A percentile compares a stretch with the other conserved stretches of the same genome.
phyloP scores from a whole-genome alignment of 2,797 vertebrate genomes.

The Neomorphus geoffroyi region DNA sequence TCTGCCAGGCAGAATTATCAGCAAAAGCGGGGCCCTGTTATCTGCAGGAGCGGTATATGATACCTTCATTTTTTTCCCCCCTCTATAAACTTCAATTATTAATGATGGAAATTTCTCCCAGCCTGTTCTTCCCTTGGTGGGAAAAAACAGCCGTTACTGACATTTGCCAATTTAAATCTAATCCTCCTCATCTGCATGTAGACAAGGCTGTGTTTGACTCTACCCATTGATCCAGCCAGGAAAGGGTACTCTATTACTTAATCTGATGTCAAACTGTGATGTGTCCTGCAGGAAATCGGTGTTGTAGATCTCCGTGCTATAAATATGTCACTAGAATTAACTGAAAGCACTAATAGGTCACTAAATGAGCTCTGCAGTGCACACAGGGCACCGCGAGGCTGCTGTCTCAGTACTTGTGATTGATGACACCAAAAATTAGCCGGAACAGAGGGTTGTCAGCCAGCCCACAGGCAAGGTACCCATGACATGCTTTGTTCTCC shows the following conservation, averaged over 20 bases:
- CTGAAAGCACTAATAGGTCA: conserved; percentile 71
- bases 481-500: background rate
- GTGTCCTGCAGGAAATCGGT: conserved; percentile 60
- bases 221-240: conserved; percentile 46
- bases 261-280: conserved; percentile 58
- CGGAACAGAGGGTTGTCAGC: conserved; percentile 42
- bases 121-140: conserved; percentile 49
- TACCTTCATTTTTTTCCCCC: background rate
- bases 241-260: conserved; percentile 55
- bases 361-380: conserved; percentile 52
- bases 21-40: background rate
- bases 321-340: conserved; percentile 74
- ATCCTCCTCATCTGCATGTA: conserved; percentile 58
- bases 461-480: background rate
- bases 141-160: conserved; percentile 54
- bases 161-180: conserved; percentile 55
- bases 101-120: conserved; percentile 57
- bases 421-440: conserved; percentile 67
- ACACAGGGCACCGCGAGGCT: conserved; percentile 30
- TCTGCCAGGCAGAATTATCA: conserved; percentile 46
- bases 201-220: conserved; percentile 39
- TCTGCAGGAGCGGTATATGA: background rate
- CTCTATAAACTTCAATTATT: conserved; percentile 60
- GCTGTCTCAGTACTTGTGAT: conserved; percentile 37
- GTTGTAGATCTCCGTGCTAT: conserved; percentile 61